Percentiles rank a stretch among this genome's conserved stretches.
Evolutionary conservation across 2,113 vertebrate genomes (phyloP).

Genomic region (Chloropsis hardwickii): DNA sequence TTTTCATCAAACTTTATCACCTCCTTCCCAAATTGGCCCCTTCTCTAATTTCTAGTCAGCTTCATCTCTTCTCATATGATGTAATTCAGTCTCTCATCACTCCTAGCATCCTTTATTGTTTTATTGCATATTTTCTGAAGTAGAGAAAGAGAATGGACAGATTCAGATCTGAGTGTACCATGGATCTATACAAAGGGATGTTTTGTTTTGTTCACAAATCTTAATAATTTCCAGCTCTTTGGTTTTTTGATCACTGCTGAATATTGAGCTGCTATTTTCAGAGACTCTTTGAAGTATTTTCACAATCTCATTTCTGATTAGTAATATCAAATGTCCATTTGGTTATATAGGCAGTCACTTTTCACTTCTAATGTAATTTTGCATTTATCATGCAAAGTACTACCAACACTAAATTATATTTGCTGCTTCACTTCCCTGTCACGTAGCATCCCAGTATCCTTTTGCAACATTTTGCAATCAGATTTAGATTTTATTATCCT

Average conservation of each 20-base stretch:
- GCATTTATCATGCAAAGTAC: constrained; percentile 3
- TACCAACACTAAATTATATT: background rate
- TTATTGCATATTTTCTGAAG: background rate
- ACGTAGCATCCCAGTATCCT: background rate
- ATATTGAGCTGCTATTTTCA: background rate
- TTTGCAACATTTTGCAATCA: background rate
- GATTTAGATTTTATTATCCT: background rate
- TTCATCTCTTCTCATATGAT: background rate
- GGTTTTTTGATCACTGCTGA: background rate
- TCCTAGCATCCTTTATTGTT: background rate
- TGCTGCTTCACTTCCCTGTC: background rate
- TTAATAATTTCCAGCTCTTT: background rate
- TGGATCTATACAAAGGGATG: background rate
- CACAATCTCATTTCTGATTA: background rate
- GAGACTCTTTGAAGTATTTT: background rate
- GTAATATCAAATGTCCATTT: background rate
- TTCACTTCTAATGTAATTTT: background rate
- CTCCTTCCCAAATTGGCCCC: background rate
- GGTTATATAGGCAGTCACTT: background rate
- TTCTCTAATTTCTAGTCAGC: background rate
- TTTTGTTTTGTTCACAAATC: background rate
- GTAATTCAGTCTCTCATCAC: background rate
- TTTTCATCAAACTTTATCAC: background rate
- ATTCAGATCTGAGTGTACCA: background rate
- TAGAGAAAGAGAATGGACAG: background rate